These are phyloP conservation scores for Drosophila subobscura DNA, from an alignment of 1,140 invertebrate species.

Conservation along the genomic window DNA sequence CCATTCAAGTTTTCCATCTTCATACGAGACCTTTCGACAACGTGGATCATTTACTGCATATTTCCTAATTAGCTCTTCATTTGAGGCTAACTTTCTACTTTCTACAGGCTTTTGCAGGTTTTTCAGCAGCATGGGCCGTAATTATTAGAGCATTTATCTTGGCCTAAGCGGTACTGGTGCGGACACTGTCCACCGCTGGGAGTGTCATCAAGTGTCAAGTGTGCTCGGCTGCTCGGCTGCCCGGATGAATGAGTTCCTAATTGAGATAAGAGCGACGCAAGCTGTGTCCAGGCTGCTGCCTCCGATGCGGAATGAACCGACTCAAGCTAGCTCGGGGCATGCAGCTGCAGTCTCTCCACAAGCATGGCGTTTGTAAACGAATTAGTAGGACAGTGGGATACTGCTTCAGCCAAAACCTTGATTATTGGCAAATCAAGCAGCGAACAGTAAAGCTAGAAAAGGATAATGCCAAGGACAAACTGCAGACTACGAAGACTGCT, in stretches of 20 bases:
- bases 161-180: background rate
- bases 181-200: slow-evolving; percentile 18
- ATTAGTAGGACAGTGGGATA: slow-evolving; percentile 33
- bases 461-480: slow-evolving; percentile 41
- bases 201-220: slow-evolving; percentile 53
- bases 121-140: background rate
- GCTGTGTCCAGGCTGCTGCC: slow-evolving; percentile 28
- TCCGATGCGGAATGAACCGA: slow-evolving; percentile 59
- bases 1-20: no score
- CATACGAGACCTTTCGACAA: no score
- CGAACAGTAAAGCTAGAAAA: background rate
- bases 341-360: no score
- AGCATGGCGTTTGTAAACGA: slow-evolving; percentile 16
- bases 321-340: background rate
- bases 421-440: slow-evolving; percentile 46
- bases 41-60: no score
- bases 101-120: no score
- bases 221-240: slow-evolving; percentile 45
- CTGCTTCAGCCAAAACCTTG: slow-evolving; percentile 26
- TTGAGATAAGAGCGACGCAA: slow-evolving; percentile 71
- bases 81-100: no score
- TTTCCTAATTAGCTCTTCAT: no score
- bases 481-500: slow-evolving; percentile 44
- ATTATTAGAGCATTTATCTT: slow-evolving; percentile 24
- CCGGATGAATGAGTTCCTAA: slow-evolving; percentile 68